These are phyloP conservation scores for Drosophila simulans DNA, from an alignment of 1,140 invertebrate genomes.

Conservation along the genomic window DNA sequence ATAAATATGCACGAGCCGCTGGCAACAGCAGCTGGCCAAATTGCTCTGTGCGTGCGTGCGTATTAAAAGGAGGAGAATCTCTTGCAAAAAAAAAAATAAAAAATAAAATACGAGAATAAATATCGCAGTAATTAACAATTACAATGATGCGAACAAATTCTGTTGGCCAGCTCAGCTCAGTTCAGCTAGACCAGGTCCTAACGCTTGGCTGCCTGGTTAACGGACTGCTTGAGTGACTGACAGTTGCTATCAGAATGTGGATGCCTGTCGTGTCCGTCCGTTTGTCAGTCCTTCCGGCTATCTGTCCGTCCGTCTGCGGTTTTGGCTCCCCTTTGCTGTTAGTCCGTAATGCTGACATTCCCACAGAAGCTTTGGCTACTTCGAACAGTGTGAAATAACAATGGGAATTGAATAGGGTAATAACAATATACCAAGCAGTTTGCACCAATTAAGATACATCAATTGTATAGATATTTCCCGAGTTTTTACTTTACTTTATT, in stretches of 20 bases:
- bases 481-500: too few species aligned
- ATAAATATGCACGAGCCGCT: conserved; percentile 68
- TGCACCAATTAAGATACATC: not conserved
- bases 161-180: conserved; percentile 21
- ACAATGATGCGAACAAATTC: conserved; percentile 69
- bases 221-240: conserved; percentile 73
- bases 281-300: not conserved
- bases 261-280: conserved; percentile 24
- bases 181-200: conserved; percentile 27
- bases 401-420: conserved; percentile 25
- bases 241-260: conserved; percentile 64
- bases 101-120: conserved; percentile 35
- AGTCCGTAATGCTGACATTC: conserved; percentile 28
- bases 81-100: not conserved
- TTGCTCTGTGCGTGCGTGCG: conserved; percentile 54
- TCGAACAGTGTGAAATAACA: conserved; percentile 32
- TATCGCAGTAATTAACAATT: conserved; percentile 78
- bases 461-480: not conserved
- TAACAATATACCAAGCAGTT: conserved; percentile 26
- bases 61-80: conserved; percentile 9
- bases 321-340: conserved; percentile 13
- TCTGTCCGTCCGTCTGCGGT: conserved; percentile 20
- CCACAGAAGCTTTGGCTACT: conserved; percentile 17
- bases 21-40: conserved; percentile 57
- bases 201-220: conserved; percentile 65